Evolutionary conservation across 2,888 invertebrate genomes (phyloP).

Genomic region (Drosophila niveifrons): DNA sequence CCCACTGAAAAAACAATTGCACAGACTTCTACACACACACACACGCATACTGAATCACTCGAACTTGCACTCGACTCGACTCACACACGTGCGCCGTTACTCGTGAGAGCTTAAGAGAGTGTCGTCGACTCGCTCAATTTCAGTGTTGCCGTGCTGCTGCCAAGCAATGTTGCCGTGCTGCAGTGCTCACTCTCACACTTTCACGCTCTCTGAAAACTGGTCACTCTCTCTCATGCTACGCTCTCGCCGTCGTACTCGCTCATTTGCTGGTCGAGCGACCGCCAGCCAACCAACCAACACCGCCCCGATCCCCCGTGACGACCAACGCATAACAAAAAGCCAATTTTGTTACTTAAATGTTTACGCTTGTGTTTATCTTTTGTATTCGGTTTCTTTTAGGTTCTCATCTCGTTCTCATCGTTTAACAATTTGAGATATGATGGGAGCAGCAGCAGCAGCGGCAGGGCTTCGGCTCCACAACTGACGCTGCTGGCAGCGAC

Average conservation of each 20-base stretch:
- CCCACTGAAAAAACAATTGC: conserved; percentile 80
- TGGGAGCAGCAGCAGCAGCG: conserved; percentile 34
- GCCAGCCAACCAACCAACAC: neutral
- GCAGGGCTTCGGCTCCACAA: conserved; percentile 38
- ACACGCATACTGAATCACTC: conserved; percentile 18
- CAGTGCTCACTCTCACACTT: conserved; percentile 15
- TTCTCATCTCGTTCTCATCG: conserved; percentile 83
- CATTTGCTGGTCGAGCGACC: conserved; percentile 14
- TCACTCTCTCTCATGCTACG: conserved; percentile 3
- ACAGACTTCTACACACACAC: conserved; percentile 42
- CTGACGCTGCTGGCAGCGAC: conserved; percentile 33
- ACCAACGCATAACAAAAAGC: conserved; percentile 79
- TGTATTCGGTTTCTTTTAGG: conserved; percentile 83
- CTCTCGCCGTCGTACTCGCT: conserved; percentile 19
- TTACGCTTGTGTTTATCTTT: conserved; percentile 84
- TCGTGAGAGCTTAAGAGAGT: conserved; percentile 30
- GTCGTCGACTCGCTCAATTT: conserved; percentile 40
- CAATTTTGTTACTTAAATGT: conserved; percentile 83
- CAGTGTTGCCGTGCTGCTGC: conserved; percentile 58
- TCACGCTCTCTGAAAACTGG: neutral
- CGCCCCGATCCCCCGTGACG: conserved; percentile 32
- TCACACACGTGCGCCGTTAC: conserved; percentile 62
- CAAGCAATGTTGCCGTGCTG: conserved; percentile 63
- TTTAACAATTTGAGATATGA: conserved; percentile 82
- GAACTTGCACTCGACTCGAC: conserved; percentile 6